Conservation (phyloP, 2,113 vertebrate genomes). For the Ia io region DNA sequence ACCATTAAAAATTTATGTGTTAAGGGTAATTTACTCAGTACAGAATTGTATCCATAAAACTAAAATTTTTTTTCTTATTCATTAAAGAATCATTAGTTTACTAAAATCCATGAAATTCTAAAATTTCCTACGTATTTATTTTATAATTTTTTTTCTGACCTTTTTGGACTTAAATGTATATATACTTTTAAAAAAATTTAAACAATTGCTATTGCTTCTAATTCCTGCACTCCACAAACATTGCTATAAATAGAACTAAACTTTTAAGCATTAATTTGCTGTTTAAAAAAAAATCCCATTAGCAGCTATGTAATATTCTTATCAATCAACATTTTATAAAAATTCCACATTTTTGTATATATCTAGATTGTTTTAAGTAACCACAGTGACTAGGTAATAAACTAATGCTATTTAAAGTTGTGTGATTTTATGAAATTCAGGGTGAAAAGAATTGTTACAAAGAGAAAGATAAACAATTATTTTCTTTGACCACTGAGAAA, state of each 20-base stretch:
- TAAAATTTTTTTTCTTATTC: conserved; percentile 69
- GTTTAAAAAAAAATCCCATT: conserved; percentile 83
- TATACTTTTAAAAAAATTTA: conserved; percentile 86
- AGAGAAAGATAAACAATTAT: not conserved
- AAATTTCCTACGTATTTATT: conserved; percentile 82
- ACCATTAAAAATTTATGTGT: conserved; percentile 54
- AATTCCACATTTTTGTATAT: conserved; percentile 97
- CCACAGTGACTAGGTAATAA: conserved; percentile 92
- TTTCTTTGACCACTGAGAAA: not conserved
- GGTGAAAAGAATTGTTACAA: conserved; percentile 43
- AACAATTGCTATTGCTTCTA: too few species aligned
- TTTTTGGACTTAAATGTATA: conserved; percentile 85
- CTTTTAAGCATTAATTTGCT: conserved; percentile 81
- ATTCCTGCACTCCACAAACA: too few species aligned
- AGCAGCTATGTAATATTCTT: conserved; percentile 85
- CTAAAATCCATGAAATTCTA: conserved; percentile 72
- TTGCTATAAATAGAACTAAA: conserved; percentile 92
- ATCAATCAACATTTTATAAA: conserved; percentile 89
- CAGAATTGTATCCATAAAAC: conserved; percentile 62
- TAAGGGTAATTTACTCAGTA: conserved; percentile 56
- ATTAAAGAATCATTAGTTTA: conserved; percentile 79
- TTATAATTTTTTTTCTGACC: conserved; percentile 88
- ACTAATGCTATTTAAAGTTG: conserved; percentile 90
- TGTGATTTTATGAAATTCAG: conserved; percentile 67
- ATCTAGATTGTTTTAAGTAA: conserved; percentile 91